Evolutionary conservation across 2,797 vertebrate species (phyloP).

Genomic region (Centropyge bicolor): DNA sequence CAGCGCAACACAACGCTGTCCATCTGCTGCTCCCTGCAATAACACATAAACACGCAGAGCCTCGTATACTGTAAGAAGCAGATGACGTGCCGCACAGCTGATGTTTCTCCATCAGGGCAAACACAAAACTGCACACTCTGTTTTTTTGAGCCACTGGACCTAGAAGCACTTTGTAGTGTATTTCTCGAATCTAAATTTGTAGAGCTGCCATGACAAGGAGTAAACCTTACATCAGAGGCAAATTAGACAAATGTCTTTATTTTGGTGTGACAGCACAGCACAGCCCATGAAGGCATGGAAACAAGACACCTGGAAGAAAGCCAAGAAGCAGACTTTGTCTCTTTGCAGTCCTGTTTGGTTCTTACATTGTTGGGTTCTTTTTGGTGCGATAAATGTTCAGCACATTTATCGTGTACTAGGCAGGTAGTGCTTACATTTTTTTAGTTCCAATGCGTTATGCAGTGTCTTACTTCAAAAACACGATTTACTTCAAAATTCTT

Average conservation of each 20-base stretch:
- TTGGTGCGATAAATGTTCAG: not conserved
- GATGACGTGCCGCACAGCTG: not conserved
- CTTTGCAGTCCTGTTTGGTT: too few relatives aligned
- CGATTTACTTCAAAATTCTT: not conserved
- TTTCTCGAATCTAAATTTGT: conserved; percentile 6
- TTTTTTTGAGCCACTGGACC: not conserved
- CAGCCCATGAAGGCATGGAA: not conserved
- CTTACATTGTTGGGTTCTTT: not conserved
- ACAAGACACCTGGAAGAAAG: not conserved
- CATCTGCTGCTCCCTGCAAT: conserved; percentile 57
- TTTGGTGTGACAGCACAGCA: not conserved
- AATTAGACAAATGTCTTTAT: conserved; percentile 12
- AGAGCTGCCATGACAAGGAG: conserved; percentile 29
- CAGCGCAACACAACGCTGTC: conserved; percentile 48
- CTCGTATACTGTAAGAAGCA: not conserved
- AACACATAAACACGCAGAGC: conserved; percentile 13
- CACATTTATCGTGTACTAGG: not conserved
- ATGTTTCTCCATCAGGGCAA: conserved; percentile 17
- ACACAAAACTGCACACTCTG: not conserved
- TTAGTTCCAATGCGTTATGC: not conserved
- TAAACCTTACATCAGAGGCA: conserved; percentile 3
- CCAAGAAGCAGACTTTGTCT: not conserved
- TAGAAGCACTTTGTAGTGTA: not conserved
- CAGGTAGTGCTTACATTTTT: not conserved
- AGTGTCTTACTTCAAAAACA: not conserved